Evolutionary conservation across 2,797 vertebrate genomes (phyloP).

Genomic region (Hydrophis major): DNA sequence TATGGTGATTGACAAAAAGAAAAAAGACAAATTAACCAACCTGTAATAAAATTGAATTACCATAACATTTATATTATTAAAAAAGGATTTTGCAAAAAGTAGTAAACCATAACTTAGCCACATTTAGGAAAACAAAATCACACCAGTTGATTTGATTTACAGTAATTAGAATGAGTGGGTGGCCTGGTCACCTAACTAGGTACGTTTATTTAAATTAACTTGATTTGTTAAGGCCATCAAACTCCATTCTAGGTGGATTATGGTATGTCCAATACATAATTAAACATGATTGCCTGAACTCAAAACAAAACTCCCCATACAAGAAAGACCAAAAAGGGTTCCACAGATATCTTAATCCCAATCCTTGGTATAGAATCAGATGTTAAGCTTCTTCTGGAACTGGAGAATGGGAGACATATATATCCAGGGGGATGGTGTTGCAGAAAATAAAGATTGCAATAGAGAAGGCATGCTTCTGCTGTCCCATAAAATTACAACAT

Average conservation of each 20-base stretch:
- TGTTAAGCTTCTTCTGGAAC: not conserved
- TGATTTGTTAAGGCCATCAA: not conserved
- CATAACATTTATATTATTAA: not conserved
- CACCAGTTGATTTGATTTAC: not conserved
- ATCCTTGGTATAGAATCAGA: not conserved
- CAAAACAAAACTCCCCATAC: not conserved
- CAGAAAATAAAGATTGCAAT: not conserved
- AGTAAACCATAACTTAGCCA: not conserved
- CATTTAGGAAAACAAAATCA: not conserved
- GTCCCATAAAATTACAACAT: not conserved
- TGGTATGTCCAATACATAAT: not conserved
- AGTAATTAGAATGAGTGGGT: not conserved
- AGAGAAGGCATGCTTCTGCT: not conserved
- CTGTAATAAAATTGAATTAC: not conserved
- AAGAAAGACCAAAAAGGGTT: not conserved
- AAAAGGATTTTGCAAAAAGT: not conserved
- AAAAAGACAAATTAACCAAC: not conserved
- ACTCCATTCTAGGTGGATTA: not conserved
- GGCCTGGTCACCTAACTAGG: not conserved
- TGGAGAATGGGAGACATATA: not conserved
- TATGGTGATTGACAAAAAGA: not conserved
- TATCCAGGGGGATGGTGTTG: not conserved
- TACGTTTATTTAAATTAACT: not conserved
- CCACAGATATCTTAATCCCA: not conserved
- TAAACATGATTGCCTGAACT: not conserved